phyloP scores from a whole-genome alignment of 2,888 invertebrate species.

The Noctua janthina region DNA sequence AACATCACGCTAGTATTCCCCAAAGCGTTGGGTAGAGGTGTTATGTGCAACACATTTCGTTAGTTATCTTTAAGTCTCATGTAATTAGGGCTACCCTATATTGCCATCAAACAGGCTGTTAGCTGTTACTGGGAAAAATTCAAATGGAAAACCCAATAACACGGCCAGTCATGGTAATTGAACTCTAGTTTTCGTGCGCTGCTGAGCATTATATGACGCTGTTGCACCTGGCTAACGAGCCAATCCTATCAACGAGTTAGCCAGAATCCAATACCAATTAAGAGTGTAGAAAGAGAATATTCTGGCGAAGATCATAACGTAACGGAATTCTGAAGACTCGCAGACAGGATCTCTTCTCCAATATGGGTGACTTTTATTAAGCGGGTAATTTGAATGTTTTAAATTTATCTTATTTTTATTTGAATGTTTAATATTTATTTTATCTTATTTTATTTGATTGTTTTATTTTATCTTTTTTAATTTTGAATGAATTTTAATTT shows the following conservation, averaged over 20 bases:
- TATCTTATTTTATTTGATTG: no score
- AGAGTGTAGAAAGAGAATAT: neutral
- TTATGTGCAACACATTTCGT: neutral
- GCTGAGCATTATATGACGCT: neutral
- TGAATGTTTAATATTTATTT: no score
- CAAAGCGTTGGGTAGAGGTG: neutral
- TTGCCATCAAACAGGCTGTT: neutral
- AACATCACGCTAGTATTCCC: neutral
- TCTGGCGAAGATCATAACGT: neutral
- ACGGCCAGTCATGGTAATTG: neutral
- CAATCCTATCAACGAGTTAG: neutral
- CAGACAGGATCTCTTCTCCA: no score
- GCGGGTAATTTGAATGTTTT: no score
- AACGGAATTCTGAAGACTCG: no score
- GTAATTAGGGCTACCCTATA: neutral
- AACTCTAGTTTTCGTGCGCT: neutral
- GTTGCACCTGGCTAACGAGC: neutral
- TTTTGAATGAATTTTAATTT: no score
- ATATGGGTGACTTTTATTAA: no score
- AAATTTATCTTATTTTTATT: no score
- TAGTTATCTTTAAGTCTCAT: neutral
- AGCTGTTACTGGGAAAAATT: neutral
- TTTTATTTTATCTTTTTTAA: no score
- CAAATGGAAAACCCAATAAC: neutral
- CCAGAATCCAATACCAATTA: neutral